phyloP scores from a whole-genome alignment of 2,888 invertebrate genomes.

The Drosophila acutilabella region DNA sequence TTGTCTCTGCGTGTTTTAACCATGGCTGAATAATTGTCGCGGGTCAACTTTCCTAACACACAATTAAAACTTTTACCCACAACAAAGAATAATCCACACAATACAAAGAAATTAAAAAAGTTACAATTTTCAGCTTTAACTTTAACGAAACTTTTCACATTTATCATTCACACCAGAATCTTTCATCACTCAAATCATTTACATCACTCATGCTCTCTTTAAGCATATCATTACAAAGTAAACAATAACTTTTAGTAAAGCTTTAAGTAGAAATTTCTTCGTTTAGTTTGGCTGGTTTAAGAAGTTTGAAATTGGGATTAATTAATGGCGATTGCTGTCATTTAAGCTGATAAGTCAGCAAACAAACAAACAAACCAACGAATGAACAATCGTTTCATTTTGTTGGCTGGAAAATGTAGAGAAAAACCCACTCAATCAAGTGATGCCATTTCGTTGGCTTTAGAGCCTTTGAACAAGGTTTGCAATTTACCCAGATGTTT shows the following conservation, averaged over 20 bases:
- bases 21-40: slow-evolving; percentile 17
- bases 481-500: slow-evolving; percentile 28
- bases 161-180: slow-evolving; percentile 20
- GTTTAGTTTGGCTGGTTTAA: slow-evolving; percentile 10
- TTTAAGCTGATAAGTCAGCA: slow-evolving; percentile 50
- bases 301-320: slow-evolving; percentile 35
- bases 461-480: slow-evolving; percentile 36
- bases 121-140: slow-evolving; percentile 18
- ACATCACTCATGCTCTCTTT: slow-evolving; percentile 13
- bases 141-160: slow-evolving; percentile 24
- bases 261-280: background rate
- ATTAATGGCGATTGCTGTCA: slow-evolving; percentile 57
- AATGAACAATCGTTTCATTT: slow-evolving; percentile 68
- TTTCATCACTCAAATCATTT: slow-evolving; percentile 28
- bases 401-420: slow-evolving; percentile 7
- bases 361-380: slow-evolving; percentile 21
- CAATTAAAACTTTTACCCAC: slow-evolving; percentile 9
- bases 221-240: slow-evolving; percentile 6
- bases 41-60: slow-evolving; percentile 18
- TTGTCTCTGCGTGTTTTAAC: slow-evolving; percentile 15
- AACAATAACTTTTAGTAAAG: background rate
- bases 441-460: slow-evolving; percentile 50
- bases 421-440: slow-evolving; percentile 65
- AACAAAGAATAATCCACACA: slow-evolving; percentile 1
- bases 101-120: slow-evolving; percentile 2